Conservation (phyloP, 2,888 invertebrate species). For the Rhagium mordax region DNA sequence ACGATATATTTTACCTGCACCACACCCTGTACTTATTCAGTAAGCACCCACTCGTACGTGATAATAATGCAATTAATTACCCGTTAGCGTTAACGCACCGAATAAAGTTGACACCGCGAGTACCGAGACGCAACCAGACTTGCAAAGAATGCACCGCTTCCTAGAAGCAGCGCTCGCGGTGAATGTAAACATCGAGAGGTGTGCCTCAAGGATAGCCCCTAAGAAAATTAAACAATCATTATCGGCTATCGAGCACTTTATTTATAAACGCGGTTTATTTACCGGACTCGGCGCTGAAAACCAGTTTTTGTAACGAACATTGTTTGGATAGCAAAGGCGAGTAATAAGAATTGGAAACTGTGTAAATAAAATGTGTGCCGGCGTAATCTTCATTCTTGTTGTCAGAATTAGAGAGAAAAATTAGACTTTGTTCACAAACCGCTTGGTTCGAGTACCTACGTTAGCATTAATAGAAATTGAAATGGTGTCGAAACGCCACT, state of each 20-base stretch:
- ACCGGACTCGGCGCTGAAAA: neutral
- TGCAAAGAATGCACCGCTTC: slow-evolving; percentile 12
- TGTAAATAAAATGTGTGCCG: neutral
- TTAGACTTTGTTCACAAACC: neutral
- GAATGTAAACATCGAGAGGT: slow-evolving; percentile 32
- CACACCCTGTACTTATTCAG: neutral
- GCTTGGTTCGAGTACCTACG: neutral
- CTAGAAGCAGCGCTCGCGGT: slow-evolving; percentile 8
- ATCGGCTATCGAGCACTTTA: slow-evolving; percentile 23
- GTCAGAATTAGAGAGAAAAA: too few species aligned
- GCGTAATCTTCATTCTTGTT: too few species aligned
- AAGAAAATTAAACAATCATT: slow-evolving; percentile 28
- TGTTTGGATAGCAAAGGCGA: neutral
- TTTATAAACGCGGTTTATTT: slow-evolving; percentile 28
- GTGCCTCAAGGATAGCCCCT: slow-evolving; percentile 39
- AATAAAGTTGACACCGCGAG: neutral
- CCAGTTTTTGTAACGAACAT: neutral
- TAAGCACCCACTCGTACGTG: neutral
- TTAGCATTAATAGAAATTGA: neutral
- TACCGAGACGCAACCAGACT: neutral
- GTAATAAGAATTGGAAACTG: neutral
- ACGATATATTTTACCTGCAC: too few species aligned
- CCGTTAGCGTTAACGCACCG: neutral
- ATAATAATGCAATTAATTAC: neutral
- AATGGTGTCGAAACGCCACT: neutral